phyloP scores from a whole-genome alignment of 2,888 invertebrate genomes.

The Hemicrepidius hirtus region DNA sequence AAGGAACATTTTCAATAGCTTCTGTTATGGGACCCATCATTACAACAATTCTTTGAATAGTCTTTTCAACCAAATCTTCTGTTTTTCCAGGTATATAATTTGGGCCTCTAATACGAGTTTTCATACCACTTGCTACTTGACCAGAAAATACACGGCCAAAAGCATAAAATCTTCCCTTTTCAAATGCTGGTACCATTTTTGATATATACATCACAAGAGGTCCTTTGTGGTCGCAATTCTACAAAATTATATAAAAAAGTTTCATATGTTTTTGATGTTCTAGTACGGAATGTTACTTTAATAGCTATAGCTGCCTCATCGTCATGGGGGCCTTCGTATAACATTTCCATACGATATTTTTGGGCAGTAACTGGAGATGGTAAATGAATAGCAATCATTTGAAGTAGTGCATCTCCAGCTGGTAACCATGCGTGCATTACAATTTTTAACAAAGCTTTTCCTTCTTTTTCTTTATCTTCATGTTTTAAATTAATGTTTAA shows the following conservation, averaged over 20 bases:
- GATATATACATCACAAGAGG: conserved; percentile 99
- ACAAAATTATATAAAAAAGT: conserved; percentile 37
- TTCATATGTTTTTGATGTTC: background rate
- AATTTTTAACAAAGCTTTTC: conserved; percentile 96
- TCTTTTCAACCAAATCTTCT: conserved; percentile 99
- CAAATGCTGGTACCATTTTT: conserved; percentile 99
- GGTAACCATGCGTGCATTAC: conserved; percentile 99
- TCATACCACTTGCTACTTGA: conserved; percentile 89
- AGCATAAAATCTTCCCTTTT: conserved; percentile 99
- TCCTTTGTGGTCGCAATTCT: conserved; percentile 96
- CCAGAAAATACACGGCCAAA: conserved; percentile 99
- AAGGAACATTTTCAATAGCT: conserved; percentile 99
- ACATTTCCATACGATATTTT: conserved; percentile 99
- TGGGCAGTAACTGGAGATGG: conserved; percentile 99
- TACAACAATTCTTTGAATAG: conserved; percentile 98
- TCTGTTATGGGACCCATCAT: conserved; percentile 99
- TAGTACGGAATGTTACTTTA: conserved; percentile 69
- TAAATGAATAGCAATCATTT: conserved; percentile 99
- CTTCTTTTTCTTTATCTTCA: conserved; percentile 97
- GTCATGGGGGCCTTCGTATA: conserved; percentile 90
- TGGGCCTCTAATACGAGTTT: conserved; percentile 99
- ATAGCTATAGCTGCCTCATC: conserved; percentile 90
- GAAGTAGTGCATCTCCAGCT: conserved; percentile 98
- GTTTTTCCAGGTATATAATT: conserved; percentile 99
- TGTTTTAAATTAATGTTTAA: conserved; percentile 93